Base-by-base conservation (phyloP, 2,113 vertebrate genomes). In the Mesembrinibis cayennensis region DNA sequence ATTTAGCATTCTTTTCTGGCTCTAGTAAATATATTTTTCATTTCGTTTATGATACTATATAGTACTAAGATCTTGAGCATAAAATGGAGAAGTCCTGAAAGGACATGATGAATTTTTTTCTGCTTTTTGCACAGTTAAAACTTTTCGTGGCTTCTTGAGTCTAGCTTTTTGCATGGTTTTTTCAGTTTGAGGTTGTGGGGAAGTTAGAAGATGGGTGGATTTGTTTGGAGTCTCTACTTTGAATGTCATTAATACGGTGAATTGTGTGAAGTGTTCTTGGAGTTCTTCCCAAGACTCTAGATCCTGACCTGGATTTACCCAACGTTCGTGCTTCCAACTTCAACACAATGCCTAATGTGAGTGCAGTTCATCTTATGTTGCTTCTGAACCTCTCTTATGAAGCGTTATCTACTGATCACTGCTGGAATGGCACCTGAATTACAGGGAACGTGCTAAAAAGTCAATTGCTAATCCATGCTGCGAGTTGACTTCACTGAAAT, bases 401-500 rank as follows among this genome's bases (percentile, higher is more conserved):
- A 29, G 42, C 4, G 1, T 81, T 83, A 26, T 49, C n/a, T 42
- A 6, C 9, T 22, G 32, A 49, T 67, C 3, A 0, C 36, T 58
- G 56, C 72, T 87, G 80, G 21, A 45, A 30, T 50, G 25, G 34
- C 71, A 47, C n/a, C 50, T 52, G 36, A 47, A 4, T 71, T 67
- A 29, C 3, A 30, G 44, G 5, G 26, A 50, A 8, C 22, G 0
- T 16, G 26, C 55, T 7, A 61, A 52, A 22, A 52, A 44, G 1
- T 13, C n/a, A 3, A 3, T 59, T 20, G 7, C 42, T 67, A 50
- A 44, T 62, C 45, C 21, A 2, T 7, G 0, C 34, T 30, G 6
- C 7, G 13, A 38, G 22, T 49, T 34, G 53, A 44, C 25, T 82
- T 81, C 12, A 6, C 29, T 56, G 16, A 34, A 77, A 53, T 0